A percentile compares a stretch with the other conserved stretches of the same genome.
phyloP scores from a whole-genome alignment of 1,140 invertebrate genomes.

The Neotoxoptera formosana region DNA sequence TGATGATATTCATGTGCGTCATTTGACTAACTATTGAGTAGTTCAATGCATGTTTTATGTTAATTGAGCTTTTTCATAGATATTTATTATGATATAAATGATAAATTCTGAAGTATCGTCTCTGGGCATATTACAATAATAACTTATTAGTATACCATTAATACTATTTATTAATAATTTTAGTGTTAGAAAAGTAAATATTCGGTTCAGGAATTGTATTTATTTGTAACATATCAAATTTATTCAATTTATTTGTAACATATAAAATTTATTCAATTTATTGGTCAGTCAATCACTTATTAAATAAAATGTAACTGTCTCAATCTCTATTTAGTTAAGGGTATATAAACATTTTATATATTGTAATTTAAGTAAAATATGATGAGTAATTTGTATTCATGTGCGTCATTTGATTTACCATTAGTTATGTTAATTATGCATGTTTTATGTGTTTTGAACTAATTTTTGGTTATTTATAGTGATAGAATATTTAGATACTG shows the following conservation, averaged over 20 bases:
- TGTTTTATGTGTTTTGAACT: conserved; percentile 55
- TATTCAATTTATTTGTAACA: no score
- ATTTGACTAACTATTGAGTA: conserved; percentile 2
- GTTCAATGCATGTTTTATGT: conserved; percentile 22
- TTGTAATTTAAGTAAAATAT: not conserved
- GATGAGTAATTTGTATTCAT: conserved; percentile 58
- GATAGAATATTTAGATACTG: conserved; percentile 2
- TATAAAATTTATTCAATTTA: no score
- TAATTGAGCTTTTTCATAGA: not conserved
- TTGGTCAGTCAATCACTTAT: no score
- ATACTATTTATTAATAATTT: no score
- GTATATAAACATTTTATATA: not conserved
- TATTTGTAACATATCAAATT: no score
- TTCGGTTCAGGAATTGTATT: not conserved
- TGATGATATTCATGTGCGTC: not conserved
- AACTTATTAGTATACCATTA: not conserved
- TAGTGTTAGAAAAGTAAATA: not conserved
- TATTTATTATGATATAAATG: conserved; percentile 7
- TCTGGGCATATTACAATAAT: not conserved
- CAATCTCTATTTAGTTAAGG: not conserved
- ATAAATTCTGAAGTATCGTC: not conserved
- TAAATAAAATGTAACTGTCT: not conserved
- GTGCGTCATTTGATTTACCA: conserved; percentile 52
- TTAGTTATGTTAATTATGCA: conserved; percentile 29
- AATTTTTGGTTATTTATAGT: conserved; percentile 39